Conservation (phyloP, 1,140 invertebrate genomes). For the Dreissena polymorpha region DNA sequence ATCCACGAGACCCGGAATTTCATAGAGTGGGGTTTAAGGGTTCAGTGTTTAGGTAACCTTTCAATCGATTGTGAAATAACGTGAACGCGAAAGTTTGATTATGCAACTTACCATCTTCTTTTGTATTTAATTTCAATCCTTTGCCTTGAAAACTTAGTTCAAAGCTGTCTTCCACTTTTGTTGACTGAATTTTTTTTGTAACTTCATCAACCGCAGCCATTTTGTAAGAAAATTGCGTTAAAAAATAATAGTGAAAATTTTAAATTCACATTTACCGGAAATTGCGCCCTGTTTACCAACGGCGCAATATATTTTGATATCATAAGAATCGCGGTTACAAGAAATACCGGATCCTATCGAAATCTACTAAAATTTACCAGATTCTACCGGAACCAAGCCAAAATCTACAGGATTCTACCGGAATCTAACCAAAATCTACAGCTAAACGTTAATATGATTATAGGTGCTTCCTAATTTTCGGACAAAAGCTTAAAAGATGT, state of each 20-base stretch:
- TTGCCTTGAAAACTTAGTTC: conserved; percentile 84
- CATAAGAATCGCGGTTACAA: too few species aligned
- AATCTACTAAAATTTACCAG: too few species aligned
- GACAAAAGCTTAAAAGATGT: too few species aligned
- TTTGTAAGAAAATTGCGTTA: neutral
- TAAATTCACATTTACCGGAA: conserved; percentile 19
- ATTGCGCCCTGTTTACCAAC: conserved; percentile 11
- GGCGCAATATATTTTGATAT: too few species aligned
- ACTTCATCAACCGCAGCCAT: conserved; percentile 61
- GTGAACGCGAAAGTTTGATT: too few species aligned
- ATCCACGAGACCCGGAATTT: too few species aligned
- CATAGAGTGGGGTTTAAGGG: neutral
- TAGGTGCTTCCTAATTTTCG: too few species aligned
- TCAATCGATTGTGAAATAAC: neutral
- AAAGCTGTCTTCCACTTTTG: conserved; percentile 68
- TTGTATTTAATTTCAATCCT: conserved; percentile 85
- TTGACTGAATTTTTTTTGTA: conserved; percentile 65
- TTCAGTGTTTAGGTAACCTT: neutral
- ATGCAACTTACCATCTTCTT: conserved; percentile 83
- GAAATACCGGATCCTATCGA: too few species aligned
- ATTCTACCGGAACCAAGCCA: too few species aligned
- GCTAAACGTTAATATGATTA: too few species aligned
- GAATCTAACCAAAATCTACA: too few species aligned
- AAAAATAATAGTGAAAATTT: neutral
- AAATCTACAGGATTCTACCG: too few species aligned